Percentiles rank a stretch among this genome's conserved stretches.
phyloP scores from a whole-genome alignment of 2,113 vertebrate species.

The Struthio camelus region DNA sequence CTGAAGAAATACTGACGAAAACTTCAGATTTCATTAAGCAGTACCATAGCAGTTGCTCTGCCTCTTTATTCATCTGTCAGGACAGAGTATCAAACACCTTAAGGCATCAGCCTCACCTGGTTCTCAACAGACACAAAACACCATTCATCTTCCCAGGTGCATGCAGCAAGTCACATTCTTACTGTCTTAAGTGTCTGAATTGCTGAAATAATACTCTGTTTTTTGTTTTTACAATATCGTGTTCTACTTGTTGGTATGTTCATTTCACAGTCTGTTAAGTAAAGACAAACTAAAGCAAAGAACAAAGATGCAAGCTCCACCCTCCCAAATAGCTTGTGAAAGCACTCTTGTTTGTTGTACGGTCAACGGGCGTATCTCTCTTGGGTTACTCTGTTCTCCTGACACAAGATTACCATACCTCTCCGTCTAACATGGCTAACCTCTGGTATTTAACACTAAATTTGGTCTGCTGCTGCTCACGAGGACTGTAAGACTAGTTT shows the following conservation, averaged over 20 bases:
- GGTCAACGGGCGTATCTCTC: background rate
- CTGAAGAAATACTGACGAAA: background rate
- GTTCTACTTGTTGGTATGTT: background rate
- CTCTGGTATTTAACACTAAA: background rate
- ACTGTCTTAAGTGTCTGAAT: background rate
- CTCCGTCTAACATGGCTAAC: background rate
- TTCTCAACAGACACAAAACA: background rate
- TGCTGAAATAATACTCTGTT: background rate
- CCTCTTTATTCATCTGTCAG: background rate
- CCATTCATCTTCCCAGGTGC: background rate
- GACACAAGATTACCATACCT: background rate
- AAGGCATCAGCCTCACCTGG: background rate
- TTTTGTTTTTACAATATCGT: background rate
- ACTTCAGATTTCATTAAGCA: background rate
- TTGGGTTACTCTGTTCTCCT: background rate
- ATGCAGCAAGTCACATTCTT: background rate
- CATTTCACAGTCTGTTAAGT: background rate
- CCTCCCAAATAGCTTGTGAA: background rate
- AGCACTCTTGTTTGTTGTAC: background rate
- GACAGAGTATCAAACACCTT: background rate
- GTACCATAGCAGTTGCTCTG: background rate
- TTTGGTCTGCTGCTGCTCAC: background rate
- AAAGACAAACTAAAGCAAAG: background rate
- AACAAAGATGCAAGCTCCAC: background rate
- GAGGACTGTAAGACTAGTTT: background rate